These are phyloP conservation scores for Desmodus rotundus DNA, from an alignment of 2,113 vertebrate species.

Conservation along the genomic window DNA sequence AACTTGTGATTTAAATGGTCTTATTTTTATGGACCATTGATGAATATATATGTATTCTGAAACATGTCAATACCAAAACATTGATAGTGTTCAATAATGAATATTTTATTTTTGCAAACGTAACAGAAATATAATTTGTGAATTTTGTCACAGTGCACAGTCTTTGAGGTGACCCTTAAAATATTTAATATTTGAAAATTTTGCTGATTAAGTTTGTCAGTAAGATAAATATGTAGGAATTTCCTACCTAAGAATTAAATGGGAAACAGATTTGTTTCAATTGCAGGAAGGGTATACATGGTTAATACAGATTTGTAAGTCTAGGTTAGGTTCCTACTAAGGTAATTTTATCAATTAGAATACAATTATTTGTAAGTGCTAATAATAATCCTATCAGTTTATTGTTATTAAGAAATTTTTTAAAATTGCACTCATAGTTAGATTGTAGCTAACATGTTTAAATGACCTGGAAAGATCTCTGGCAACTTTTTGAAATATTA, in stretches of 20 bases:
- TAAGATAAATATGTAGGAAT: not conserved
- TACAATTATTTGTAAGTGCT: not conserved
- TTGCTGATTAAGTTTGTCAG: slow-evolving; percentile 6
- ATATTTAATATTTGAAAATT: not conserved
- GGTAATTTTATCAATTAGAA: slow-evolving; percentile 21
- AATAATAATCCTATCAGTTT: not conserved
- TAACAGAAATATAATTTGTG: not conserved
- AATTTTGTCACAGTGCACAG: not conserved
- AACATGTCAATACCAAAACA: not conserved
- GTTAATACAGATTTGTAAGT: slow-evolving; percentile 13
- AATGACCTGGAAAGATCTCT: not conserved
- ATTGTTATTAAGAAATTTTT: not conserved
- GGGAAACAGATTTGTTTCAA: not conserved
- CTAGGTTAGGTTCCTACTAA: not conserved
- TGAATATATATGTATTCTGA: not conserved
- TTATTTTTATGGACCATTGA: not conserved
- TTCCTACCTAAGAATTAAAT: not conserved
- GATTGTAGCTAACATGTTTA: not conserved
- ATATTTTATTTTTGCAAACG: slow-evolving; percentile 14
- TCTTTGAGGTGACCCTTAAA: slow-evolving; percentile 5
- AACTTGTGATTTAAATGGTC: slow-evolving; percentile 29
- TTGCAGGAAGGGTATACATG: not conserved
- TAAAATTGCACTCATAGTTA: not conserved
- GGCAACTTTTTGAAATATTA: not conserved
- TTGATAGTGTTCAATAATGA: not conserved